Conservation (phyloP, 1,140 invertebrate species). For the Thaumetopoea pityocampa region DNA sequence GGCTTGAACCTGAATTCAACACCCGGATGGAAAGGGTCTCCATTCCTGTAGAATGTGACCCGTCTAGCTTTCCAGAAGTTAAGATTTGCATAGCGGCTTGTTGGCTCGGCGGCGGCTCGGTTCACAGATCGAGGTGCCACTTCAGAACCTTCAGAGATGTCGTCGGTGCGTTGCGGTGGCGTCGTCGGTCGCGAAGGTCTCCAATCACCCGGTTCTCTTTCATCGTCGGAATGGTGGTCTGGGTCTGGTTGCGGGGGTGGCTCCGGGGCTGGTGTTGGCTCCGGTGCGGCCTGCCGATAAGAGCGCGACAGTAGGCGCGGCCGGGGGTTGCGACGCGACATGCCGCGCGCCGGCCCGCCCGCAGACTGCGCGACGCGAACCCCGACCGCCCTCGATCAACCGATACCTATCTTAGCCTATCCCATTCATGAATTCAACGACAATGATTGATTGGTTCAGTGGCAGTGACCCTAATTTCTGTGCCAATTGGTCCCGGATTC, state of each 20-base stretch:
- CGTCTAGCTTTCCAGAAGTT: slow-evolving; percentile 91
- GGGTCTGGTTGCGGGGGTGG: slow-evolving; percentile 44
- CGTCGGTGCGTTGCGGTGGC: slow-evolving; percentile 58
- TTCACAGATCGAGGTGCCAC: slow-evolving; percentile 46
- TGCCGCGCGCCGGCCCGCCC: slow-evolving; percentile 42
- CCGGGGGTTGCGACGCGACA: slow-evolving; percentile 59
- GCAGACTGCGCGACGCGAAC: slow-evolving; percentile 48
- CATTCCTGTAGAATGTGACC: slow-evolving; percentile 95
- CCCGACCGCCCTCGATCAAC: slow-evolving; percentile 44
- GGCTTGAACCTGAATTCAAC: slow-evolving; percentile 93
- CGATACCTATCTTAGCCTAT: slow-evolving; percentile 40
- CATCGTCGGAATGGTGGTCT: slow-evolving; percentile 60
- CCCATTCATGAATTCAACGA: slow-evolving; percentile 53
- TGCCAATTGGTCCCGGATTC: too few relatives aligned
- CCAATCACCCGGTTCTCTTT: slow-evolving; percentile 59
- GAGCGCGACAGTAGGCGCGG: slow-evolving; percentile 42
- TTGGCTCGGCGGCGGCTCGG: slow-evolving; percentile 59
- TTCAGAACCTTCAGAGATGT: slow-evolving; percentile 62
- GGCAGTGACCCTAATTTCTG: slow-evolving; percentile 1
- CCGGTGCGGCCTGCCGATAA: slow-evolving; percentile 56
- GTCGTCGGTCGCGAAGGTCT: slow-evolving; percentile 61
- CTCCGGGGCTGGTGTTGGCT: slow-evolving; percentile 55
- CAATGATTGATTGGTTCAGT: slow-evolving; percentile 13
- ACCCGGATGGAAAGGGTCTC: slow-evolving; percentile 93
- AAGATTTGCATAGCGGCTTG: slow-evolving; percentile 84